A percentile compares a stretch with the other conserved stretches of the same genome.
Evolutionary conservation across 37 sponge, comb jelly and placozoan genomes (phyloP).

Genomic region (Oscarella lobularis): DNA sequence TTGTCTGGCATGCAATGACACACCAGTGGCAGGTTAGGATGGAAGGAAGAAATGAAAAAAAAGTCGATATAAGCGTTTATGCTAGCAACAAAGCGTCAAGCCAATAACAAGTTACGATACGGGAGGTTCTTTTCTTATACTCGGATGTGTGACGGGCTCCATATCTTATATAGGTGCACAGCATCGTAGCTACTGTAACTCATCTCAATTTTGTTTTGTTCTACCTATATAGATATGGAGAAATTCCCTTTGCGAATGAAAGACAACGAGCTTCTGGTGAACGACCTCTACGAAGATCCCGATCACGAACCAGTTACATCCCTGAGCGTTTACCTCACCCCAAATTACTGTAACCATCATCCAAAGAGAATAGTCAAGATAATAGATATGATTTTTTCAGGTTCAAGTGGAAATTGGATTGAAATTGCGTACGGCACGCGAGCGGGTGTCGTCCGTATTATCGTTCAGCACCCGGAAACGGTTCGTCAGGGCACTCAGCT

Average conservation of each 20-base stretch:
- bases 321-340: constrained; percentile 80
- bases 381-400: constrained; percentile 1
- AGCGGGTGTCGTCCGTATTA: constrained; percentile 68
- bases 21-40: constrained; percentile 69
- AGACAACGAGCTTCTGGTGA: constrained; percentile 94
- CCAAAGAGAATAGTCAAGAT: neutral
- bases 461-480: constrained; percentile 94
- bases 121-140: constrained; percentile 73
- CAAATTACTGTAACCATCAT: constrained; percentile 53
- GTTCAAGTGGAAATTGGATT: constrained; percentile 68
- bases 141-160: constrained; percentile 77
- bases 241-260: constrained; percentile 98
- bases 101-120: constrained; percentile 85
- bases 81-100: constrained; percentile 55
- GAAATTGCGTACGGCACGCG: constrained; percentile 95
- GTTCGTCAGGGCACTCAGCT: constrained; percentile 90
- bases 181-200: neutral
- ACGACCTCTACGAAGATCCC: constrained; percentile 85
- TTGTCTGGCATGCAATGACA: constrained; percentile 87
- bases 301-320: constrained; percentile 69
- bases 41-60: neutral
- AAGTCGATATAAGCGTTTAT: neutral
- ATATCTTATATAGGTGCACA: constrained; percentile 79
- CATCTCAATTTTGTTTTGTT: neutral
- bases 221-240: constrained; percentile 67